These are phyloP conservation scores for Enoplosus armatus DNA, from an alignment of 2,797 vertebrate species.

Conservation along the genomic window DNA sequence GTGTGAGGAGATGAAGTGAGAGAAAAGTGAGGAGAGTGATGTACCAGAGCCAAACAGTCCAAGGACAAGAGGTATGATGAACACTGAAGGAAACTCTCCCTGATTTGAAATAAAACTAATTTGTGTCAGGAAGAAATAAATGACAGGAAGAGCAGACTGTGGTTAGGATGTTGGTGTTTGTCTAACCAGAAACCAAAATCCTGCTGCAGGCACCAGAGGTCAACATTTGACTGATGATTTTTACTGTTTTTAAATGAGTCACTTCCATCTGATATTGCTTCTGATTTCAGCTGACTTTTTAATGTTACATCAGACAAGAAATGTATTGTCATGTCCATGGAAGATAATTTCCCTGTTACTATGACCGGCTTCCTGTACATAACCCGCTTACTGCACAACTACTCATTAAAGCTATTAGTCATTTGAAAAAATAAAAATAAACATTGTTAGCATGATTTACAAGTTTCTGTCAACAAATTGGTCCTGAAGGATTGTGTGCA, in stretches of 20 bases:
- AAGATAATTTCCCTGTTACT: background rate
- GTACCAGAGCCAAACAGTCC: background rate
- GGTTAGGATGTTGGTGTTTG: background rate
- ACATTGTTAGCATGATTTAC: background rate
- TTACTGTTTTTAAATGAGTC: background rate
- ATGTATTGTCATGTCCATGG: no score
- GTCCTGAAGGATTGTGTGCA: background rate
- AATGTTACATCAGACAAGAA: no score
- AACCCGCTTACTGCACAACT: background rate
- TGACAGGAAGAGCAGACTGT: conserved; percentile 15
- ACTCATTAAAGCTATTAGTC: background rate
- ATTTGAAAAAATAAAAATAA: background rate
- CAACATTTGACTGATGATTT: background rate
- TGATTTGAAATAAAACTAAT: conserved; percentile 23
- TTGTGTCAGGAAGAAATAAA: conserved; percentile 7
- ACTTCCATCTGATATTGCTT: background rate
- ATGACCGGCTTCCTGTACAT: background rate
- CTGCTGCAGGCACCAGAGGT: background rate
- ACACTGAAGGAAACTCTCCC: background rate
- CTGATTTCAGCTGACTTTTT: background rate
- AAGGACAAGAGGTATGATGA: background rate
- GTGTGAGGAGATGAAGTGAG: background rate
- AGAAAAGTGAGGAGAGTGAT: background rate
- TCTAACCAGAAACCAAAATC: conserved; percentile 1
- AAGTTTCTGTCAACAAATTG: background rate